A percentile compares a stretch with the other conserved stretches of the same genome.
Conservation (phyloP, 2,797 vertebrate genomes). For the Hozukius guyotensis region DNA sequence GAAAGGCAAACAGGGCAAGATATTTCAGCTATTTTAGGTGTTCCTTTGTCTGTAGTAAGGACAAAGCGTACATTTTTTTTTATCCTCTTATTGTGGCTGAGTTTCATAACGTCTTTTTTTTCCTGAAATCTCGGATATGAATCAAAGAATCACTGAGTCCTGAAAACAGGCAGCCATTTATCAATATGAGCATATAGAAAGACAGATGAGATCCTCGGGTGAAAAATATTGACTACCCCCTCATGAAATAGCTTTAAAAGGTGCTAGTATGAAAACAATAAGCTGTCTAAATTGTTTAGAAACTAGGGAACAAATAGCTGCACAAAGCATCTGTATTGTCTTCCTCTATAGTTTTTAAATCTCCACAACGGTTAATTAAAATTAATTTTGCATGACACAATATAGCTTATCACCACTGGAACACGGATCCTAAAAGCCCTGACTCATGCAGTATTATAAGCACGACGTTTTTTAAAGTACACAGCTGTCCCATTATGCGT, state of each 20-base stretch:
- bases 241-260: constrained; percentile 14
- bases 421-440: constrained; percentile 20
- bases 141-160: neutral
- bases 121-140: neutral
- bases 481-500: constrained; percentile 47
- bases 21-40: constrained; percentile 10
- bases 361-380: constrained; percentile 22
- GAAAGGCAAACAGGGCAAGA: constrained; percentile 1
- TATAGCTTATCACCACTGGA: constrained; percentile 3
- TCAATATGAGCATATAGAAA: constrained; percentile 30
- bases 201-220: neutral
- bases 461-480: constrained; percentile 26
- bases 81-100: no score
- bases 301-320: neutral
- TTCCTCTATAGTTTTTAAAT: neutral
- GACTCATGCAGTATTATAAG: constrained; percentile 38
- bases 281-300: neutral
- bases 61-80: neutral
- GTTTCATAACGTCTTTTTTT: neutral
- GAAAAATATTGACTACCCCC: constrained; percentile 23
- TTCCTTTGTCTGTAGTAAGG: constrained; percentile 13
- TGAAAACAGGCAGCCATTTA: constrained; percentile 45
- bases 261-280: constrained; percentile 11
- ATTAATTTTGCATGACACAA: constrained; percentile 21
- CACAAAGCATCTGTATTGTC: neutral